Base-by-base conservation (phyloP, 2,797 vertebrate genomes). In the Eulemur albifrons region DNA sequence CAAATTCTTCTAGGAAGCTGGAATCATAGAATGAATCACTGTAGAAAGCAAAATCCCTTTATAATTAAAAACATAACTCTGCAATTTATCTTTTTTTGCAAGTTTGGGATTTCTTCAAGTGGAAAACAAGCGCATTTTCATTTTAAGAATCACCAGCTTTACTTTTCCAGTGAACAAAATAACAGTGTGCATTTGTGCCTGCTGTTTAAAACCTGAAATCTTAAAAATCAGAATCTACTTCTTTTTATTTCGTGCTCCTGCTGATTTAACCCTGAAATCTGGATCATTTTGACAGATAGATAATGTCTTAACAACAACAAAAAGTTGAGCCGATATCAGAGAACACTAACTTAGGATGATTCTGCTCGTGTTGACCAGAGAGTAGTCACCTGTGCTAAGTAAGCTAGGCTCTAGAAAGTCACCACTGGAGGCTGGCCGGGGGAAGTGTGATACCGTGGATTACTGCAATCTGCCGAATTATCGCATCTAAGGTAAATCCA, bases 141-240 rank as follows among this genome's bases (percentile, higher is more conserved):
- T 87, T 93, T 92, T 83, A 88, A 93, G 73, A 95, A 35, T 67
- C 80, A 93, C 30, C 80, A 76, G n/a, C 65, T 91, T 95, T 80
- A 40, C 73, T 95, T 94, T 84, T 84, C 93, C 67, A 86, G 18
- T 70, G 63, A 93, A 61, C 38, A 72, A 93, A 93, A 88, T 61
- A 27, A 38, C 90, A 73, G 54, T 38, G 48, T 70, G 1, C 72
- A 32, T 85, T 93, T 83, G 69, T 93, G 80, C 48, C 75, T 43
- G 7, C 48, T 75, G 18, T 89, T 94, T 92, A 87, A 90, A 88
- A 80, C 25, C 54, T 79, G 45, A 91, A 94, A 84, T 87, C 35
- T 65, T 77, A 83, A 75, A 90, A 88, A 88, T 75, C 38, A 54
- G 38, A 57, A 70, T 65, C 38, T 80, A 38, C 48, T 90, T 93